These are phyloP conservation scores for Ophiothrix spiculata DNA, from an alignment of 35 echinoderm and acorn worm genomes.

Conservation along the genomic window DNA sequence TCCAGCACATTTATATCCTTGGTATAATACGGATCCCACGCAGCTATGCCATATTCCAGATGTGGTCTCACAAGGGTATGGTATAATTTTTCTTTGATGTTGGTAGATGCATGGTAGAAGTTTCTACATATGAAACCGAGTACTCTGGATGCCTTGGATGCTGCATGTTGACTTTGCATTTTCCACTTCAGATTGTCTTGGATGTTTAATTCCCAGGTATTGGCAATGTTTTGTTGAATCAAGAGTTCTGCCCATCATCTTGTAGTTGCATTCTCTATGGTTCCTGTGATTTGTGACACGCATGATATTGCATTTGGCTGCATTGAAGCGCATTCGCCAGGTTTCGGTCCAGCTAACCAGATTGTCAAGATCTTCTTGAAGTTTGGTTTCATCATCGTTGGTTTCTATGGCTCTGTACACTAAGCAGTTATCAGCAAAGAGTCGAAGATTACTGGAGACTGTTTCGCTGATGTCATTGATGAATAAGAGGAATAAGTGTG, in stretches of 20 bases:
- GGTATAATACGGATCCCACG: neutral
- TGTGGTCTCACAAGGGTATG: conserved; percentile 19
- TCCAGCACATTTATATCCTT: neutral
- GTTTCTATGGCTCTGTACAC: neutral
- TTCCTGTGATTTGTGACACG: neutral
- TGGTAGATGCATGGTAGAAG: neutral
- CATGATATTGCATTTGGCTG: neutral
- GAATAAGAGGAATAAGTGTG: too few relatives aligned
- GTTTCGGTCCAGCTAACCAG: neutral
- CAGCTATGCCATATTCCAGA: conserved; percentile 22
- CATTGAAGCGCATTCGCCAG: neutral
- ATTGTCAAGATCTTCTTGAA: neutral
- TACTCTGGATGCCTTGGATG: neutral
- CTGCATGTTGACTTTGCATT: neutral
- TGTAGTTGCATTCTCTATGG: neutral
- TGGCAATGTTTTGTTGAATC: neutral
- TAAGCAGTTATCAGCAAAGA: neutral
- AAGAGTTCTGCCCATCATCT: neutral
- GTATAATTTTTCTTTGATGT: neutral
- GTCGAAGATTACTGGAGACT: too few relatives aligned
- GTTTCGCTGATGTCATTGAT: too few relatives aligned
- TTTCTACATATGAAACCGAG: neutral
- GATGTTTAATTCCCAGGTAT: neutral
- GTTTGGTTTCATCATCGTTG: neutral
- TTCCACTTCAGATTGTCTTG: neutral